Evolutionary conservation across 2,113 vertebrate genomes (phyloP).

Genomic region (Ammodytes marinus): DNA sequence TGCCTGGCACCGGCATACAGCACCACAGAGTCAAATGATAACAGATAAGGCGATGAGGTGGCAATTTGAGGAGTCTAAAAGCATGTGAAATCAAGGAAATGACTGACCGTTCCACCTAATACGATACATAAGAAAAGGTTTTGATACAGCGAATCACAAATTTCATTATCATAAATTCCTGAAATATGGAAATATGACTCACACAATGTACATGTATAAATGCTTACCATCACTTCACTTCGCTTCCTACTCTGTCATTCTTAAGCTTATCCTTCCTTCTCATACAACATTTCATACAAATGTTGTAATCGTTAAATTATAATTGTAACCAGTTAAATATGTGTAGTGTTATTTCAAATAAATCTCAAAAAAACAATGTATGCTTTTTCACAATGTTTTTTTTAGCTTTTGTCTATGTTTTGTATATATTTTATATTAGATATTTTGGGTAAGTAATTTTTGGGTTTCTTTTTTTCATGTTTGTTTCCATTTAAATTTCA

Average conservation of each 20-base stretch:
- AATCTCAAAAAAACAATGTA: no score
- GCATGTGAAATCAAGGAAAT: constrained; percentile 11
- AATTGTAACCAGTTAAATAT: no score
- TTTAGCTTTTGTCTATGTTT: background rate
- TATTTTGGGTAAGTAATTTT: background rate
- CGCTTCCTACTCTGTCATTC: no score
- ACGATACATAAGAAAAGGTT: background rate
- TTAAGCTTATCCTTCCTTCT: background rate
- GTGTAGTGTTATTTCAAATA: no score
- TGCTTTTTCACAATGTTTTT: background rate
- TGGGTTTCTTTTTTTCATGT: background rate
- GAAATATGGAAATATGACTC: background rate
- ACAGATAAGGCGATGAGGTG: constrained; percentile 15
- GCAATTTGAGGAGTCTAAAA: constrained; percentile 8
- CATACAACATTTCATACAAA: background rate
- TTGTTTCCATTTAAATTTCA: background rate
- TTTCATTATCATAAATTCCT: background rate
- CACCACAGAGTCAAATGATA: constrained; percentile 36
- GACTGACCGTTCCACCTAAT: background rate
- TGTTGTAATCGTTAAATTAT: no score
- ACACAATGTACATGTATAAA: no score
- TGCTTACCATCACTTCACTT: background rate
- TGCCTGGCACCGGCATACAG: constrained; percentile 4
- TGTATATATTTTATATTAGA: background rate
- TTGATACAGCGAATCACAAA: background rate